phyloP scores from a whole-genome alignment of 2,113 vertebrate species.

The Salvelinus namaycush region DNA sequence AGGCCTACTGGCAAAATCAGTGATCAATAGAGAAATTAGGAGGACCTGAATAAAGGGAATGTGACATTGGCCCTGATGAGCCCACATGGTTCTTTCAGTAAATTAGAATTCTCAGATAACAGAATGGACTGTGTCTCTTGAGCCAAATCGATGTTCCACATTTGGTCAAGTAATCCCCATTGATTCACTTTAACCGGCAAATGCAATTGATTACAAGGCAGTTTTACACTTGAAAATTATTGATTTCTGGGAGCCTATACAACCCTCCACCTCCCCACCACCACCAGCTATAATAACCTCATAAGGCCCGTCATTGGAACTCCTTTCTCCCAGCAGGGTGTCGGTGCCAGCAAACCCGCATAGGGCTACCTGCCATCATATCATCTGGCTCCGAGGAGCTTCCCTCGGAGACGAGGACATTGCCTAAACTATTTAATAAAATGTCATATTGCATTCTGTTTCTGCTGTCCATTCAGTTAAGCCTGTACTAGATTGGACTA shows the following conservation, averaged over 20 bases:
- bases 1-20: background rate
- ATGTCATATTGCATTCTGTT: no score
- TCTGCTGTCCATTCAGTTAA: no score
- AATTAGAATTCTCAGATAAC: background rate
- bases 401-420: no score
- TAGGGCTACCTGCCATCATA: no score
- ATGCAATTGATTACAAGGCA: constrained; percentile 17
- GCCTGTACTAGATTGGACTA: background rate
- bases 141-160: constrained; percentile 6
- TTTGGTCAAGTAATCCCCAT: constrained; percentile 20
- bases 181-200: constrained; percentile 11
- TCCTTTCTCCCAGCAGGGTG: no score
- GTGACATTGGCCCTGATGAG: background rate
- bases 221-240: constrained; percentile 14
- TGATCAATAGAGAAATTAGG: background rate
- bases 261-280: no score
- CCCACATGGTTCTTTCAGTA: background rate
- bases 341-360: no score
- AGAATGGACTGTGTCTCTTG: constrained; percentile 5
- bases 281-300: no score
- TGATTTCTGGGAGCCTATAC: constrained; percentile 5
- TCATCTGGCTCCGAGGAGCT: no score
- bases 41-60: background rate
- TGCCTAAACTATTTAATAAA: no score
- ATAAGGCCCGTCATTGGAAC: no score